phyloP scores from a whole-genome alignment of 2,888 invertebrate genomes.

The Stenodera caucasica region DNA sequence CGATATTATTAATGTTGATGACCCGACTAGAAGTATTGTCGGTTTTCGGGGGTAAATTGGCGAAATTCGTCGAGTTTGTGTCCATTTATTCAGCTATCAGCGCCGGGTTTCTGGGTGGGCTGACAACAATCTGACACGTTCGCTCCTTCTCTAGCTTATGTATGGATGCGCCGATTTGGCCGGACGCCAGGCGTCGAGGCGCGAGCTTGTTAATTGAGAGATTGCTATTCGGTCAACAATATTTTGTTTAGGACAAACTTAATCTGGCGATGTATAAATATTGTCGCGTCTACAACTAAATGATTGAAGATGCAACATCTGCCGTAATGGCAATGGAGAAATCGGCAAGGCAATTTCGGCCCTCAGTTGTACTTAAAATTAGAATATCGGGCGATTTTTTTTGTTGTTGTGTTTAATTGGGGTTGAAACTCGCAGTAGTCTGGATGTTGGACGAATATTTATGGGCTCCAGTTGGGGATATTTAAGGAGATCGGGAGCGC shows the following conservation, averaged over 20 bases:
- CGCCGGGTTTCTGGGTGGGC: conserved; percentile 47
- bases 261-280: conserved; percentile 52
- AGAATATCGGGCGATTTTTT: background rate
- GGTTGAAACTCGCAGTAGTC: background rate
- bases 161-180: conserved; percentile 28
- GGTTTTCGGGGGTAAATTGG: conserved; percentile 44
- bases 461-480: conserved; percentile 18
- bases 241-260: conserved; percentile 49
- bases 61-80: conserved; percentile 39
- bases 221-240: conserved; percentile 51
- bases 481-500: conserved; percentile 37
- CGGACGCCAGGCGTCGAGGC: conserved; percentile 43
- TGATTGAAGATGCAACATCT: conserved; percentile 45
- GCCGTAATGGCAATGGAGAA: conserved; percentile 18
- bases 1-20: conserved; percentile 51
- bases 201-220: conserved; percentile 51
- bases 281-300: conserved; percentile 52
- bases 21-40: conserved; percentile 50
- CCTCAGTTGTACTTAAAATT: conserved; percentile 8
- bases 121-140: conserved; percentile 31
- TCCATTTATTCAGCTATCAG: conserved; percentile 52
- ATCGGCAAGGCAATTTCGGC: no score
- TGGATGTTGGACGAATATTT: conserved; percentile 12
- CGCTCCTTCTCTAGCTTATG: background rate
- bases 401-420: background rate